These are phyloP conservation scores for Lasioglossum malachurum DNA, from an alignment of 2,888 invertebrate species.

Conservation along the genomic window DNA sequence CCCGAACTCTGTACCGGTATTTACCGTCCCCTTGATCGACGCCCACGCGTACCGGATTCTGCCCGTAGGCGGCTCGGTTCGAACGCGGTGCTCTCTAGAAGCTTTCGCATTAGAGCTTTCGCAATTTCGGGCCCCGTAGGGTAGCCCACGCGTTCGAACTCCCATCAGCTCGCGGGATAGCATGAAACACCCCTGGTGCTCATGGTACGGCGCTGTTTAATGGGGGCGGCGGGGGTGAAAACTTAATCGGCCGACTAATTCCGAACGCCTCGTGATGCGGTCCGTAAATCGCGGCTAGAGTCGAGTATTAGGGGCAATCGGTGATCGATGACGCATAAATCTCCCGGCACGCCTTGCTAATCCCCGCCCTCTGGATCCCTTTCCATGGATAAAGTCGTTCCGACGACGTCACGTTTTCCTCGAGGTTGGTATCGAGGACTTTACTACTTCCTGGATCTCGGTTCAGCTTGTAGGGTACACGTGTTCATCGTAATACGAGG, in stretches of 20 bases:
- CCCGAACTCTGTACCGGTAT: constrained; percentile 44
- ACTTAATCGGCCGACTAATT: constrained; percentile 78
- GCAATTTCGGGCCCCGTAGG: constrained; percentile 66
- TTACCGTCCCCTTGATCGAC: constrained; percentile 54
- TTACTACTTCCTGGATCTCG: background rate
- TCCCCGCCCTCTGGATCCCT: constrained; percentile 13
- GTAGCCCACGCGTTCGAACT: constrained; percentile 69
- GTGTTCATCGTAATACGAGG: background rate
- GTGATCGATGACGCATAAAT: constrained; percentile 66
- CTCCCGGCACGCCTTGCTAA: constrained; percentile 25
- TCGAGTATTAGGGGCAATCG: constrained; percentile 52
- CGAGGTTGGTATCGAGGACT: background rate
- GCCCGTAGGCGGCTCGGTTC: constrained; percentile 38
- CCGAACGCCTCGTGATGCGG: constrained; percentile 44
- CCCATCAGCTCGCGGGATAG: constrained; percentile 68
- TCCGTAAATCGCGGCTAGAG: constrained; percentile 49
- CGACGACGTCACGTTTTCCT: constrained; percentile 9
- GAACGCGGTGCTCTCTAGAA: constrained; percentile 56
- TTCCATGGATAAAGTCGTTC: constrained; percentile 13
- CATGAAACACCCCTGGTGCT: constrained; percentile 27
- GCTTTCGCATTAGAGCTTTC: constrained; percentile 68
- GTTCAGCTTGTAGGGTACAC: background rate
- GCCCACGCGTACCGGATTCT: constrained; percentile 35
- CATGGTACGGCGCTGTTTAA: background rate
- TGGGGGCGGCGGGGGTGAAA: constrained; percentile 36